Conservation (phyloP, 1,140 invertebrate species). For the Lucilia sericata region DNA sequence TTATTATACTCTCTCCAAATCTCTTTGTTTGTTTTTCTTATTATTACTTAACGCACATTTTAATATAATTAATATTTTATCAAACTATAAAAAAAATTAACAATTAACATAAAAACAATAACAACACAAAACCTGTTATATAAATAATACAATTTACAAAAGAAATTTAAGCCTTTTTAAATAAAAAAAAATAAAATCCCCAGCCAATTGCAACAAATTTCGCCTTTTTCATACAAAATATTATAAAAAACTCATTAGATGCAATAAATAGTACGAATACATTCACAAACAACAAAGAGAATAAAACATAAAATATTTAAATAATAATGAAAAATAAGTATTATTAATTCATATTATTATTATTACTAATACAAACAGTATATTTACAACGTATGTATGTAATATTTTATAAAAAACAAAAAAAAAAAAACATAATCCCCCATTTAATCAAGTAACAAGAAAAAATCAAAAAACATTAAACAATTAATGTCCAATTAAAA, state of each 20-base stretch:
- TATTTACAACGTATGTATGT: slow-evolving; percentile 6
- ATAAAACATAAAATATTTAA: background rate
- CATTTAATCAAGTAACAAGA: background rate
- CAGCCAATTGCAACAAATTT: slow-evolving; percentile 12
- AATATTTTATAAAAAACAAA: background rate
- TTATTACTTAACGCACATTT: slow-evolving; percentile 3
- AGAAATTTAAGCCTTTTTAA: background rate
- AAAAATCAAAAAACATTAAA: slow-evolving; percentile 16
- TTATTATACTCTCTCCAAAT: background rate
- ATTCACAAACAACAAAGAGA: background rate
- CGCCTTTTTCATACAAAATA: slow-evolving; percentile 17
- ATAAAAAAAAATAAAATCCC: background rate
- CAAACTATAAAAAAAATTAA: background rate
- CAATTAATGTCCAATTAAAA: background rate
- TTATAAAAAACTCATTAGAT: background rate
- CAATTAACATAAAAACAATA: background rate
- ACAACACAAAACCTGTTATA: background rate
- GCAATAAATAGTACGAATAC: too few relatives aligned
- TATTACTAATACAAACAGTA: background rate
- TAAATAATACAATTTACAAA: slow-evolving; percentile 7
- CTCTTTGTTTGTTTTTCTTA: background rate
- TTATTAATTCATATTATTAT: slow-evolving; percentile 12
- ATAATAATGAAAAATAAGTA: background rate
- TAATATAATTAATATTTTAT: background rate
- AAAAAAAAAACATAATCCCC: background rate